Conservation (phyloP, 2,797 vertebrate species). For the Gymnothorax reevesii region DNA sequence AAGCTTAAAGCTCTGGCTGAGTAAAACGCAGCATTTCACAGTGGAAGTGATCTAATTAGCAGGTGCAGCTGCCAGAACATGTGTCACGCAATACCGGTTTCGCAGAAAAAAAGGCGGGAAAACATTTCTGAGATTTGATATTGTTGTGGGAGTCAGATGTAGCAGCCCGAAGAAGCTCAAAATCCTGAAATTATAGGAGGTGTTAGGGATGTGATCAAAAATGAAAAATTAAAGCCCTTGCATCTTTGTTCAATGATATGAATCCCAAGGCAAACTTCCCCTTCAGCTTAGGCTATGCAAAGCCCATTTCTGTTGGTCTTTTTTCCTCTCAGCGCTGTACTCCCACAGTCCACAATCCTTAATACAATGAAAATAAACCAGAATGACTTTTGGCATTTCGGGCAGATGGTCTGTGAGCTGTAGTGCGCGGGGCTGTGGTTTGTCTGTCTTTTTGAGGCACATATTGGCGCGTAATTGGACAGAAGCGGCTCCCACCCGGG, state of each 20-base stretch:
- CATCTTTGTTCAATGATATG: background rate
- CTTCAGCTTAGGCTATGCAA: too few relatives aligned
- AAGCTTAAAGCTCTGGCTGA: background rate
- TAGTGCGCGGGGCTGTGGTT: background rate
- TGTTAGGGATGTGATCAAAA: background rate
- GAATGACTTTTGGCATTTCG: background rate
- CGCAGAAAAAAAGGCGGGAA: background rate
- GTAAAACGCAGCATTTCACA: background rate
- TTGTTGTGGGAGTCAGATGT: background rate
- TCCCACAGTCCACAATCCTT: background rate
- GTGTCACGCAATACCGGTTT: background rate
- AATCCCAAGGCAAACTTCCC: too few relatives aligned
- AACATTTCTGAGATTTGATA: background rate
- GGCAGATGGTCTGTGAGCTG: background rate
- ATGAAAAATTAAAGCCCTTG: background rate
- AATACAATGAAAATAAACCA: background rate
- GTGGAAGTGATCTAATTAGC: background rate
- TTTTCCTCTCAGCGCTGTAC: background rate
- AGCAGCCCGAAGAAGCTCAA: background rate
- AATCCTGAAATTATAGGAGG: background rate
- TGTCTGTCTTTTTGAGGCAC: background rate
- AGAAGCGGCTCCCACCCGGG: background rate
- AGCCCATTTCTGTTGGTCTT: too few relatives aligned
- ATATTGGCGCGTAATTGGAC: background rate
- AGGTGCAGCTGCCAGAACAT: background rate